phyloP scores from a whole-genome alignment of 2,113 vertebrate species.

The Dendropsophus ebraccatus region DNA sequence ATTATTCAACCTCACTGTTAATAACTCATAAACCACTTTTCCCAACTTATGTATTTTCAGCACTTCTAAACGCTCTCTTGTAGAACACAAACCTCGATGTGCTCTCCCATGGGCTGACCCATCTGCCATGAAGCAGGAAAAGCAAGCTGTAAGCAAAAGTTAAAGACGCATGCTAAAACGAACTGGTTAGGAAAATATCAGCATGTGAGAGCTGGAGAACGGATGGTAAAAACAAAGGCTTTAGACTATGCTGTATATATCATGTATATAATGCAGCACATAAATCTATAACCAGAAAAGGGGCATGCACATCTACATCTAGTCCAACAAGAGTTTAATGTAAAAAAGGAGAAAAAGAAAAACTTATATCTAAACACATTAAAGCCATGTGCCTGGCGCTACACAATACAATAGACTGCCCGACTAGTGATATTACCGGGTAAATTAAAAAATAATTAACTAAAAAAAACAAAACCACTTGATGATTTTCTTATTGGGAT shows the following conservation, averaged over 20 bases:
- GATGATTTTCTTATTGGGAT: not conserved
- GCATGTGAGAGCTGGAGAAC: not conserved
- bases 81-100: slow-evolving; percentile 30
- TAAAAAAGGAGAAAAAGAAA: too few species aligned
- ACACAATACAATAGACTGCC: too few species aligned
- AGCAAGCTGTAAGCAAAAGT: slow-evolving; percentile 47
- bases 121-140: slow-evolving; percentile 47
- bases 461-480: too few species aligned
- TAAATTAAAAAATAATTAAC: too few species aligned
- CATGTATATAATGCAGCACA: too few species aligned
- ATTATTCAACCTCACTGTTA: slow-evolving; percentile 25
- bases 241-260: too few species aligned
- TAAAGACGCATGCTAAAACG: slow-evolving; percentile 50
- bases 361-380: too few species aligned
- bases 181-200: slow-evolving; percentile 30
- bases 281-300: too few species aligned
- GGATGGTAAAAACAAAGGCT: not conserved
- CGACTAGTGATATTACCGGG: too few species aligned
- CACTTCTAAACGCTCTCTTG: slow-evolving; percentile 52
- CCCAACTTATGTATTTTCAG: slow-evolving; percentile 53
- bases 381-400: too few species aligned
- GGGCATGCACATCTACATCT: too few species aligned
- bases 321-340: too few species aligned
- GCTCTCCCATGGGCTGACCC: slow-evolving; percentile 47
- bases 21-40: slow-evolving; percentile 38